These are phyloP conservation scores for Semotilus atromaculatus DNA, from an alignment of 2,797 vertebrate species.

Conservation along the genomic window DNA sequence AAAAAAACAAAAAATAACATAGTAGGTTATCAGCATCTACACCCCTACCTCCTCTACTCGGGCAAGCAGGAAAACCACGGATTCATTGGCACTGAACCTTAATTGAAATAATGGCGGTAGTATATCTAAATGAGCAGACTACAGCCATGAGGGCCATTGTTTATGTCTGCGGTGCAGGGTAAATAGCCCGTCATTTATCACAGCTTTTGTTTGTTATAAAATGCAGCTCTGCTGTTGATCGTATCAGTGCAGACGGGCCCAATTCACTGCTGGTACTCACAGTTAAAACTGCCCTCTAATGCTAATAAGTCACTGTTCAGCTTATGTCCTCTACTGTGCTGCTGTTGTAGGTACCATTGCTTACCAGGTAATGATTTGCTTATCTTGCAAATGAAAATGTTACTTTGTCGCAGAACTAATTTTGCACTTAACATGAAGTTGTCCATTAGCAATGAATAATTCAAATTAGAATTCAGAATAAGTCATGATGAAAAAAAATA, in stretches of 20 bases:
- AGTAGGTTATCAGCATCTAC: constrained; percentile 58
- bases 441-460: neutral
- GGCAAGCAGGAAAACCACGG: constrained; percentile 70
- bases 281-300: constrained; percentile 43
- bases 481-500: neutral
- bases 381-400: neutral
- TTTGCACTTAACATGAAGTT: neutral
- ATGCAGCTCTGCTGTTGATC: constrained; percentile 75
- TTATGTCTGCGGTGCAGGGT: constrained; percentile 81
- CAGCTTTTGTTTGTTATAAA: constrained; percentile 78
- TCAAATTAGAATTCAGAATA: neutral
- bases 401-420: neutral
- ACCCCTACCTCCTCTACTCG: constrained; percentile 62
- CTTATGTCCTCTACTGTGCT: neutral
- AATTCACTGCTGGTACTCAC: constrained; percentile 46
- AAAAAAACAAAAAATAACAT: neutral
- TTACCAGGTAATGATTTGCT: neutral
- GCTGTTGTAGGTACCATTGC: neutral
- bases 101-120: constrained; percentile 78
- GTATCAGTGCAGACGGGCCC: constrained; percentile 74
- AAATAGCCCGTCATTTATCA: constrained; percentile 75
- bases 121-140: constrained; percentile 79
- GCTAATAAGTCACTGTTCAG: constrained; percentile 34
- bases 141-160: constrained; percentile 77
- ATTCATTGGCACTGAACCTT: constrained; percentile 80